These are phyloP conservation scores for Macrochelys suwanniensis DNA, from an alignment of 2,797 vertebrate species.

Conservation along the genomic window DNA sequence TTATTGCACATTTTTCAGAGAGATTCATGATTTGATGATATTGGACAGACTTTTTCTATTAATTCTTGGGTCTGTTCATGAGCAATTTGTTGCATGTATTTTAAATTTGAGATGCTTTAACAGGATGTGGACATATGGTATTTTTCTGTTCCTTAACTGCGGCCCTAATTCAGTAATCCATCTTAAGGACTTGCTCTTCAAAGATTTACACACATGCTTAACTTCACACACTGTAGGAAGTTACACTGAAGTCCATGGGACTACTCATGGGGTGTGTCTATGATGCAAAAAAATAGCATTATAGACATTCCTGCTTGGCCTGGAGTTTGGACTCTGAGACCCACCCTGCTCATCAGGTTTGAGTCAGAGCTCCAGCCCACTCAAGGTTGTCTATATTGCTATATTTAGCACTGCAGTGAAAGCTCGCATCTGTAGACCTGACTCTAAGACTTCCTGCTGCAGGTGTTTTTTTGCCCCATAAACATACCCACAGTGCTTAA, in stretches of 20 bases:
- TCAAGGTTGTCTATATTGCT: background rate
- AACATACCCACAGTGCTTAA: background rate
- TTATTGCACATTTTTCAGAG: background rate
- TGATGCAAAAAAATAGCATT: background rate
- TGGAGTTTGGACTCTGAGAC: no score
- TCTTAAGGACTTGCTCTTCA: background rate
- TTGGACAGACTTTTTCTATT: background rate
- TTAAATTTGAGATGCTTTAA: background rate
- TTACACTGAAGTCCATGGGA: background rate
- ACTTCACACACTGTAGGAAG: background rate
- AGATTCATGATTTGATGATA: background rate
- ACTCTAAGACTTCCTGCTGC: background rate
- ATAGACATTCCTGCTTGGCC: no score
- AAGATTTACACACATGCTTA: background rate
- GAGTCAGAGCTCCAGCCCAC: background rate
- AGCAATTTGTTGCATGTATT: background rate
- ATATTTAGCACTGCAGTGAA: background rate
- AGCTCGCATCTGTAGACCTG: background rate
- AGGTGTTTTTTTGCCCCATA: background rate
- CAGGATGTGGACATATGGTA: background rate
- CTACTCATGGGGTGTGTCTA: background rate
- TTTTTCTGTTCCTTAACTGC: background rate
- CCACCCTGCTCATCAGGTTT: background rate
- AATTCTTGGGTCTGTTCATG: background rate
- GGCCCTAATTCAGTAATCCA: background rate